Conservation (phyloP, 92 coral and sea anemone species). For the Zoanthus sociatus region DNA sequence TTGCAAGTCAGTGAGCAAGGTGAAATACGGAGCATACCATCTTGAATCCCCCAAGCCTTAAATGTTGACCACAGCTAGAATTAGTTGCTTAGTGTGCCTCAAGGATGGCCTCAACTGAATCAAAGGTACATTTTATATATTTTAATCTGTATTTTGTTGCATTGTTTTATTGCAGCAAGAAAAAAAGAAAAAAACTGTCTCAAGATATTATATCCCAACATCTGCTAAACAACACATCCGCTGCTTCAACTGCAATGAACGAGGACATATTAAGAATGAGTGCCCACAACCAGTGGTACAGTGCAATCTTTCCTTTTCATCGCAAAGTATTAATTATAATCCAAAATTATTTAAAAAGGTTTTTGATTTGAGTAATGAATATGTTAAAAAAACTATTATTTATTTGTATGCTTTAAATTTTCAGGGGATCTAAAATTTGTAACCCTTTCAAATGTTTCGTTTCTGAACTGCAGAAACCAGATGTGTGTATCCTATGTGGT, state of each 20-base stretch:
- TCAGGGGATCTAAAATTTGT: not conserved
- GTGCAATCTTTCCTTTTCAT: not conserved
- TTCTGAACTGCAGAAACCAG: constrained; percentile 68
- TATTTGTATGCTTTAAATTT: not conserved
- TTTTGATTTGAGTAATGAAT: too few species aligned
- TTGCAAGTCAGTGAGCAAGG: too few species aligned
- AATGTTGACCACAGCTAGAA: too few species aligned
- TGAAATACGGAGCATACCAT: too few species aligned
- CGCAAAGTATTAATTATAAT: not conserved
- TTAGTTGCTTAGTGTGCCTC: too few species aligned
- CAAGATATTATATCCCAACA: constrained; percentile 70
- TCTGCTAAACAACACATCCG: constrained; percentile 47
- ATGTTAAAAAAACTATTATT: not conserved
- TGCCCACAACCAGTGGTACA: constrained; percentile 90
- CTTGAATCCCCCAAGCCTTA: too few species aligned
- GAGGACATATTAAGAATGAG: constrained; percentile 76
- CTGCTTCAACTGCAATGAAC: constrained; percentile 91
- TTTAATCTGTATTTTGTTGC: too few species aligned
- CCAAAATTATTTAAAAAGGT: not conserved
- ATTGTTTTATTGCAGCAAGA: constrained; percentile 30
- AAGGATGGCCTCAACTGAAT: too few species aligned
- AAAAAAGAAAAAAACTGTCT: constrained; percentile 35
- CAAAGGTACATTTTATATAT: too few species aligned
- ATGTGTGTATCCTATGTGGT: constrained; percentile 83
- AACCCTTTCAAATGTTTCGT: not conserved